Evolutionary conservation across 2,888 invertebrate genomes (phyloP).

Genomic region (Apomyelois bistriatella): DNA sequence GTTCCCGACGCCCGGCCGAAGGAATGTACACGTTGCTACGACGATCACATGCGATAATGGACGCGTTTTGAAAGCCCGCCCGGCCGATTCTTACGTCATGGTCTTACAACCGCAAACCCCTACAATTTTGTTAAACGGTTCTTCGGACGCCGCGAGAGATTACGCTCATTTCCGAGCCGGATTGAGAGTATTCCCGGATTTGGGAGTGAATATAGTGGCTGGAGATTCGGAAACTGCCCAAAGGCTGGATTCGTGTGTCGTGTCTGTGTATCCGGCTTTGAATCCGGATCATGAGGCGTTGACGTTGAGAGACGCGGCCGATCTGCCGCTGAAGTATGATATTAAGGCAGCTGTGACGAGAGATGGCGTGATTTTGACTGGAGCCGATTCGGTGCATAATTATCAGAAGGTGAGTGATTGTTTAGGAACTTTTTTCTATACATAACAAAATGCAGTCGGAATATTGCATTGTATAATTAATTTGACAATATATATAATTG

Average conservation of each 20-base stretch:
- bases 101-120: slow-evolving; percentile 93
- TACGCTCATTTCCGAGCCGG: slow-evolving; percentile 93
- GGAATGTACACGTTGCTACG: slow-evolving; percentile 91
- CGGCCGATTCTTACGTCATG: slow-evolving; percentile 91
- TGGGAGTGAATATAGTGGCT: slow-evolving; percentile 84
- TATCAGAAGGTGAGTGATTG: slow-evolving; percentile 82
- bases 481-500: too few species aligned
- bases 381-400: slow-evolving; percentile 88
- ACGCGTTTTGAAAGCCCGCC: slow-evolving; percentile 85
- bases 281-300: slow-evolving; percentile 97
- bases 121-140: slow-evolving; percentile 90
- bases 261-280: slow-evolving; percentile 95
- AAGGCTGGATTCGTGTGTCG: slow-evolving; percentile 92
- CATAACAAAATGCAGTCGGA: too few species aligned
- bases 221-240: slow-evolving; percentile 24
- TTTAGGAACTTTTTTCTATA: background rate
- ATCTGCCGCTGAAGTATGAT: slow-evolving; percentile 84
- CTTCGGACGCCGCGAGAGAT: slow-evolving; percentile 89
- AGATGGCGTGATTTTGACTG: slow-evolving; percentile 91
- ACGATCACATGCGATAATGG: slow-evolving; percentile 90
- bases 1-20: slow-evolving; percentile 96
- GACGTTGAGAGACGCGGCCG: slow-evolving; percentile 84
- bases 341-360: slow-evolving; percentile 93
- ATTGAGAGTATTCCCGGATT: slow-evolving; percentile 92
- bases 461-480: too few species aligned